Base-by-base conservation (phyloP, 1,140 invertebrate genomes). In the Trigoniulus corallinus region DNA sequence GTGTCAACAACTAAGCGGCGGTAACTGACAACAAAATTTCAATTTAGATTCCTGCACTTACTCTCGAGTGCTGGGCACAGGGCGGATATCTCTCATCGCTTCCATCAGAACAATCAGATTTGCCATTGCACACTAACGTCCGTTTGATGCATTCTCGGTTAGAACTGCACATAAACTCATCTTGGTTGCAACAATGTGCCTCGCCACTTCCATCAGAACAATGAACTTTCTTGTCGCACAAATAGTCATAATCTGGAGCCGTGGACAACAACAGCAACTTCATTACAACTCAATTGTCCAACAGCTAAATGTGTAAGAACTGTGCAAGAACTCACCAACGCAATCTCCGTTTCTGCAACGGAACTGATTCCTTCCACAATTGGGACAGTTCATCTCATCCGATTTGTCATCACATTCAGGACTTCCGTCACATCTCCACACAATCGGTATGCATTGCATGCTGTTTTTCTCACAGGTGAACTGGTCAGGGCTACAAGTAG, bases 401-500 rank as follows among this genome's bases (percentile, higher is more conserved):
- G 81, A 82, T 18, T 77, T 77, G 63, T 91, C 86, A 1, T 72
- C 67, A 68, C 91, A 95, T 64, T 96, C 88, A 34, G 69, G 70
- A 52, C 84, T 79, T 0, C 78, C 78, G 64, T 92, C 88, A 64
- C 88, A 92, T 44, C 78, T 79, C 86, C 88, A 93, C 0, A 73
- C 71, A 0, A 71, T 65, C 0, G 88, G 87, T 53, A 95, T 87
- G 64, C 91, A 95, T 63, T 13, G 0, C 67, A 64, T 0, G 68
- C 62, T 7, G 70, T 72, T 59, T 20, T 23, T 24, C 22, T 58
- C 53, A 56, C 89, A 95, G 0, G 78, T 77, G 60, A 89, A 92
- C 58, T 83, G 75, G 59, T 82, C 77, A 0, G 74, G 68, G 1
- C 77, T 76, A 64, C 91, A 94, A 3, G 77, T 77, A 1, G 83